Evolutionary conservation across 2,888 invertebrate species (phyloP), one percentile per base, ranked within the genome.

Genomic region (Blera fallax): DNA sequence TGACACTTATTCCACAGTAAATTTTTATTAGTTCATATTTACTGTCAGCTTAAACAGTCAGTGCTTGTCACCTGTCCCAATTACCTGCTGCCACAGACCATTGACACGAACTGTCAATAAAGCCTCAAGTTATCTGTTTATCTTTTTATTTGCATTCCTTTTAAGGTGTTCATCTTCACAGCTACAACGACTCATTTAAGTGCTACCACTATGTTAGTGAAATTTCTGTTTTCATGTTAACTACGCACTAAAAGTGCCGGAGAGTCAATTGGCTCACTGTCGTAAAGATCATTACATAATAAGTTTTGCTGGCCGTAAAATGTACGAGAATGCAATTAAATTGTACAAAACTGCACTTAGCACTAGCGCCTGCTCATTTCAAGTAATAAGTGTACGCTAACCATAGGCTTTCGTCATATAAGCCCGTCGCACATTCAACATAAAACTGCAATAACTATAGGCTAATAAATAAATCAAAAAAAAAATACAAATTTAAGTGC

Each of bases 91-190:
- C 27, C 60, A 43, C 14, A 6, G 14, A 43, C 60, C 27, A 14
- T 29, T 43, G 60, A 60, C 60, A 43, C 43, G 60, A 32, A 58
- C n/a, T 37, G 37, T 58, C 40, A 60, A 58, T 40, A 58, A 58
- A 34, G 37, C 21, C 11, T 24, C 37, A 32, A 24, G 37, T 40
- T 58, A 40, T 58, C 37, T n/a, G n/a, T 34, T 58, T 58, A 40
- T n/a, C 14, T 24, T 24, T 14, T 24, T 37, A 58, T 58, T 40
- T 37, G 14, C 37, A 58, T 18, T 7, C 18, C 18, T 14, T 24
- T 40, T 40, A 40, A 40, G 40, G 1, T 5, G 40, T 40, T 40
- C 14, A 14, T 14, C 40, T 14, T 34, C 11, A 34, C 3, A 40
- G 40, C 0, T 5, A 40, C 14, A 40, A 40, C 14, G 2, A 40